phyloP scores from a whole-genome alignment of 2,113 vertebrate species.

The Talpa occidentalis region DNA sequence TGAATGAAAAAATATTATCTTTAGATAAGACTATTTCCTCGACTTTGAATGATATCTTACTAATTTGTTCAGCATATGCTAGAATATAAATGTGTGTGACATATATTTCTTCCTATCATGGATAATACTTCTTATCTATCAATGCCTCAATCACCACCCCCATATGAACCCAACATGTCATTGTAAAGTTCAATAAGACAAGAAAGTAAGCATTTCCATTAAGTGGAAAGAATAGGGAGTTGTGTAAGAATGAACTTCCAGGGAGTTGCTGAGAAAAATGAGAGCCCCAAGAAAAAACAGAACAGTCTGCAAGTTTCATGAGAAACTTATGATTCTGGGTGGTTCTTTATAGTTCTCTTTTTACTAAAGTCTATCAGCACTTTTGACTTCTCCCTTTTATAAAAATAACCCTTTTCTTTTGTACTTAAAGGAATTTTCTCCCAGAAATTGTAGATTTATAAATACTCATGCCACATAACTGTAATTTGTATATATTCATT shows the following conservation, averaged over 20 bases:
- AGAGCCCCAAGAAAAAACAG: background rate
- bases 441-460: background rate
- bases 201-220: background rate
- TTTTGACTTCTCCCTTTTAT: constrained; percentile 48
- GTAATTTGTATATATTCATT: background rate
- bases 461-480: background rate
- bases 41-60: background rate
- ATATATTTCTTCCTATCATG: background rate
- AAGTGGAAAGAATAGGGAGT: background rate
- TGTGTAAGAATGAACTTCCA: background rate
- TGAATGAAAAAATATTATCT: constrained; percentile 59
- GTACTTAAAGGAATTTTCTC: background rate
- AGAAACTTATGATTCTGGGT: background rate
- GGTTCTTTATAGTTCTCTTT: background rate
- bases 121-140: background rate
- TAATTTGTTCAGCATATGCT: background rate
- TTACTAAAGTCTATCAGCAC: background rate
- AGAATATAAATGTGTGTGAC: background rate
- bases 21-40: constrained; percentile 61
- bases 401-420: background rate
- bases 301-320: background rate
- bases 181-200: background rate
- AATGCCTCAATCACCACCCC: background rate
- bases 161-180: background rate
- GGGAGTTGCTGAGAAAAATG: background rate